Evolutionary conservation across 2,113 vertebrate species (phyloP).

Genomic region (Silurus glanis): DNA sequence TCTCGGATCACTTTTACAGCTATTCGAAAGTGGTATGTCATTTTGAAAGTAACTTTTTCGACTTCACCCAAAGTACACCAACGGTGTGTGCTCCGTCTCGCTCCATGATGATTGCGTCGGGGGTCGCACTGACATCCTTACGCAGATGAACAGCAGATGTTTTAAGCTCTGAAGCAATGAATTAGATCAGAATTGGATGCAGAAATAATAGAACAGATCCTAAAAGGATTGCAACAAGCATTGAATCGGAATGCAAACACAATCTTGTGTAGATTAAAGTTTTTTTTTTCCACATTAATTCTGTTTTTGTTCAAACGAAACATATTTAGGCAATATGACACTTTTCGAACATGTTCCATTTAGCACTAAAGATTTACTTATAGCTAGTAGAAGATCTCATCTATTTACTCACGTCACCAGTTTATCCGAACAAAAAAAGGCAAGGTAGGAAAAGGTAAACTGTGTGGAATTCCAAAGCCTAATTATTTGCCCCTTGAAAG

Average conservation of each 20-base stretch:
- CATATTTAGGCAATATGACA: background rate
- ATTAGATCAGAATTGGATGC: background rate
- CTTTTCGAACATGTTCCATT: background rate
- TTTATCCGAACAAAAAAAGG: background rate
- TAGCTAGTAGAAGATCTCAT: background rate
- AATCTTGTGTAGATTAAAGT: background rate
- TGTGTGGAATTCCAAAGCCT: background rate
- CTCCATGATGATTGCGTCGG: background rate
- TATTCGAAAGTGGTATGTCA: background rate
- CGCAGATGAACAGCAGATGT: background rate
- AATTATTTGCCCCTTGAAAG: background rate
- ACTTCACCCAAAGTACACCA: background rate
- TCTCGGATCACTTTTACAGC: background rate
- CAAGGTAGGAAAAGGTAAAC: background rate
- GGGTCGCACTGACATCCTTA: background rate
- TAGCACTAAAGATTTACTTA: background rate
- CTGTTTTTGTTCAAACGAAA: background rate
- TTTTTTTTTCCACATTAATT: background rate
- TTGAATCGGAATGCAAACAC: background rate
- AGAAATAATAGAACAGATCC: background rate
- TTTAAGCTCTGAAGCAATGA: background rate
- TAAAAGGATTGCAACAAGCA: background rate
- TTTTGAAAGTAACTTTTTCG: background rate
- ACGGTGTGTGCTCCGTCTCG: background rate
- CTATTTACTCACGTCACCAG: background rate